Percentiles rank a stretch among this genome's conserved stretches.
phyloP scores from a whole-genome alignment of 2,113 vertebrate species.

The Stegostoma tigrinum region DNA sequence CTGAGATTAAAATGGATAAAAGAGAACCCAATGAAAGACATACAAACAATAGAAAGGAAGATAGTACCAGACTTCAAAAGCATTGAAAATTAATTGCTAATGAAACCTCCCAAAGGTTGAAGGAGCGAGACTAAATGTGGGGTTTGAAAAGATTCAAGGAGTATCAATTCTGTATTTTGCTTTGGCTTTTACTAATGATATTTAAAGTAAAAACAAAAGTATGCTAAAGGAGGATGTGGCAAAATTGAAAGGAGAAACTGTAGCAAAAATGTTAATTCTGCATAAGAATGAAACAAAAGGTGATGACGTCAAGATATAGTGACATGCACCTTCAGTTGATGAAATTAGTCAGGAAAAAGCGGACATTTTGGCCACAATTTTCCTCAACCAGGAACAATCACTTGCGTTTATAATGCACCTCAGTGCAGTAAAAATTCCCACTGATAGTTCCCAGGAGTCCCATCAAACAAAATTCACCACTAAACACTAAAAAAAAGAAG shows the following conservation, averaged over 20 bases:
- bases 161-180: not conserved
- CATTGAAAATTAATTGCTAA: not conserved
- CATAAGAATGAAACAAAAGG: not conserved
- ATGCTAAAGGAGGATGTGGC: not conserved
- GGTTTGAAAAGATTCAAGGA: not conserved
- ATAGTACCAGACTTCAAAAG: not conserved
- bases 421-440: no score
- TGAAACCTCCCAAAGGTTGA: not conserved
- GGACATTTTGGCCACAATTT: not conserved
- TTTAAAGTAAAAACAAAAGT: not conserved
- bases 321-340: not conserved
- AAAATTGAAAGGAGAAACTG: not conserved
- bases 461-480: no score
- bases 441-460: no score
- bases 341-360: not conserved
- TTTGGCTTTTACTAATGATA: not conserved
- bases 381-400: not conserved
- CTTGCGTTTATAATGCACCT: no score
- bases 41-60: not conserved
- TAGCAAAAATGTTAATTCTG: not conserved
- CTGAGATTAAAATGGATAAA: not conserved
- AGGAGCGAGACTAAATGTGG: not conserved
- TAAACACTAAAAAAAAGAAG: no score
- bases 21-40: not conserved
- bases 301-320: not conserved